phyloP scores from a whole-genome alignment of 2,888 invertebrate species.

The Plutella xylostella region DNA sequence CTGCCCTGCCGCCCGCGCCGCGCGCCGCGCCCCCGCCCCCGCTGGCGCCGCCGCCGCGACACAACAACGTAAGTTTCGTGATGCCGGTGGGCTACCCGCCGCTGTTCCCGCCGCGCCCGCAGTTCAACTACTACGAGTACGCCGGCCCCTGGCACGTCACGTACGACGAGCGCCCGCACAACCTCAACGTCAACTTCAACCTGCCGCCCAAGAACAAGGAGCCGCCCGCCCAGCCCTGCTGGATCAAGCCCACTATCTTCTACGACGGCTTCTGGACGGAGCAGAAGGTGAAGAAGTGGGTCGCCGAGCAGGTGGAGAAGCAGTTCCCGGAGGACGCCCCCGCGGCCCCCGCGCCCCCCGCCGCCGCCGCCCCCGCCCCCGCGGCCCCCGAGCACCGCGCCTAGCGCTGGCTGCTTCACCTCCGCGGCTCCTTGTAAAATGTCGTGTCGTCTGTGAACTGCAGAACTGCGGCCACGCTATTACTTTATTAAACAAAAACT shows the following conservation, averaged over 20 bases:
- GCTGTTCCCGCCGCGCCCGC: slow-evolving; percentile 26
- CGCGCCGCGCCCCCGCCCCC: slow-evolving; percentile 19
- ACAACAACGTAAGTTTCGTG: slow-evolving; percentile 59
- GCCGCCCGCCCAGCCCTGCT: slow-evolving; percentile 44
- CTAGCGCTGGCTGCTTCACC: too few species aligned
- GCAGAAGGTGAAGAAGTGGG: slow-evolving; percentile 66
- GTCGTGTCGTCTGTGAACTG: too few species aligned
- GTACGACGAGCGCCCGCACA: slow-evolving; percentile 50
- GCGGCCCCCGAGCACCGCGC: too few species aligned
- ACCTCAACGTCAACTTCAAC: slow-evolving; percentile 54
- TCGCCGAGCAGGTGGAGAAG: slow-evolving; percentile 62
- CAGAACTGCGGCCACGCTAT: too few species aligned
- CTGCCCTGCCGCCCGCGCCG: slow-evolving; percentile 8
- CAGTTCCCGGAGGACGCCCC: slow-evolving; percentile 49
- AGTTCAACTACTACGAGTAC: slow-evolving; percentile 52
- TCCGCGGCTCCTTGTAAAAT: too few species aligned
- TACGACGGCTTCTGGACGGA: slow-evolving; percentile 68
- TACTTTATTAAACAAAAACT: too few species aligned
- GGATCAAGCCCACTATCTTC: slow-evolving; percentile 64
- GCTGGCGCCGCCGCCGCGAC: slow-evolving; percentile 27
- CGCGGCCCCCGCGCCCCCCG: slow-evolving; percentile 23
- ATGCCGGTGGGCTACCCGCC: slow-evolving; percentile 34
- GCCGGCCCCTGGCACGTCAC: slow-evolving; percentile 55
- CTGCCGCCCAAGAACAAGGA: slow-evolving; percentile 51
- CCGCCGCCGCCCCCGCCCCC: too few species aligned